Conservation (phyloP, 2,797 vertebrate genomes). For the Lagorchestes hirsutus region DNA sequence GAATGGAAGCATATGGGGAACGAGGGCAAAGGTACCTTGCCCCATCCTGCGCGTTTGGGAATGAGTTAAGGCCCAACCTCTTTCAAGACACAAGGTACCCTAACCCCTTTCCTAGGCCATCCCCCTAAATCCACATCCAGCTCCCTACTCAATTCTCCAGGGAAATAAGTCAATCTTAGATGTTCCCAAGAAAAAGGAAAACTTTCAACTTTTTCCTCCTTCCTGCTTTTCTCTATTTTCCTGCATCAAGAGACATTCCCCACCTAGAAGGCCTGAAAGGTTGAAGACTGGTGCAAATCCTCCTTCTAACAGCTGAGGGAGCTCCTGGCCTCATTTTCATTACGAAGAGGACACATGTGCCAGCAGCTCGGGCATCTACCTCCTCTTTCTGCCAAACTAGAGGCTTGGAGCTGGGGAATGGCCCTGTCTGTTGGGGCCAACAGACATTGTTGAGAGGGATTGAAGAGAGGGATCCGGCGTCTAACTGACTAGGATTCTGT, state of each 20-base stretch:
- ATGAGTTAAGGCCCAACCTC: neutral
- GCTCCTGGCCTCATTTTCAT: conserved; percentile 29
- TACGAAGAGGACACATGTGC: conserved; percentile 22
- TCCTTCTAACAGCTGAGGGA: conserved; percentile 68
- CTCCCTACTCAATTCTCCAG: neutral
- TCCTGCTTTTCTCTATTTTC: neutral
- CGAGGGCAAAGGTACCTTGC: neutral
- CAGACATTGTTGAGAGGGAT: neutral
- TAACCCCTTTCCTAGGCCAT: neutral
- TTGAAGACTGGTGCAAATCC: neutral
- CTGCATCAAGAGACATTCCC: neutral
- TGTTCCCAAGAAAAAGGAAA: neutral
- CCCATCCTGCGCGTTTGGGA: neutral
- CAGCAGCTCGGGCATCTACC: neutral
- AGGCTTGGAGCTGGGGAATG: accelerated
- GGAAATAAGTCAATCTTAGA: neutral
- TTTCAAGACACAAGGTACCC: neutral
- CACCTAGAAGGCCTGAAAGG: neutral
- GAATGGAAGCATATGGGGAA: neutral
- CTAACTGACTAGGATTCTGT: neutral
- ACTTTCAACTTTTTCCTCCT: neutral
- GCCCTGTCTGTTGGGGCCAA: neutral
- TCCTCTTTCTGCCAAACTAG: neutral
- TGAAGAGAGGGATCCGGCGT: neutral
- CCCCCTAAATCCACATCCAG: neutral